Base-by-base conservation (phyloP, 2,888 invertebrate genomes). In the Leptura quadrifasciata region DNA sequence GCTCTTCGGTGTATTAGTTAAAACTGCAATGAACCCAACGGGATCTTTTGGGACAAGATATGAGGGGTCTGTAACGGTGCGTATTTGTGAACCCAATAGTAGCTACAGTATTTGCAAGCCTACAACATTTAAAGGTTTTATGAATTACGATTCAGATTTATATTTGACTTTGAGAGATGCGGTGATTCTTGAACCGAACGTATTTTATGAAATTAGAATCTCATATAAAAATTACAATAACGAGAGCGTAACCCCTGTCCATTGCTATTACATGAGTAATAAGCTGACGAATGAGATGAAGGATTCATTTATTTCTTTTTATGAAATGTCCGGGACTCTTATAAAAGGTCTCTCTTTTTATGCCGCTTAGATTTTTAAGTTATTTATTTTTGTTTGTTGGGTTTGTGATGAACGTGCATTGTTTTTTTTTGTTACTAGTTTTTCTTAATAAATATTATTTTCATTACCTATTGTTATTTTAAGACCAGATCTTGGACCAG, bases 291-390 rank as follows among this genome's bases (percentile, higher is more conserved):
- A 81, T 70, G 74, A 77, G 18, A 75, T 77, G 24, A 80, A 78
- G 27, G 79, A 82, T 21, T 76, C 79, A 18, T 67, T 76, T n/a
- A 83, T 86, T 76, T 84, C 82, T 70, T 85, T 84, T 76, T 83
- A 85, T 76, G 88, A 88, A 76, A 79, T 83, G 21, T 79, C 80
- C 72, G 88, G 88, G 64, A 83, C 85, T 68, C 81, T 88, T 72
- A 80, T 88, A 35, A 84, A 82, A 76, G 88, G 87, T 21, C 70
- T 88, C 17, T 83, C 85, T n/a, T 88, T 84, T 84, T 88, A 87
- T 80, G 85, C 85, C 24, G 71, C 78, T 27, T 84, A 78, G 71
- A 39, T 68, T 35, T 31, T 61, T 52, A 27, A 47, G 47, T 47
- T 47, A 47, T 47, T 47, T 47, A 47, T n/a, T 47, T 47, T 47